phyloP scores from a whole-genome alignment of 1,140 invertebrate species.

The Drosophila nikananu region DNA sequence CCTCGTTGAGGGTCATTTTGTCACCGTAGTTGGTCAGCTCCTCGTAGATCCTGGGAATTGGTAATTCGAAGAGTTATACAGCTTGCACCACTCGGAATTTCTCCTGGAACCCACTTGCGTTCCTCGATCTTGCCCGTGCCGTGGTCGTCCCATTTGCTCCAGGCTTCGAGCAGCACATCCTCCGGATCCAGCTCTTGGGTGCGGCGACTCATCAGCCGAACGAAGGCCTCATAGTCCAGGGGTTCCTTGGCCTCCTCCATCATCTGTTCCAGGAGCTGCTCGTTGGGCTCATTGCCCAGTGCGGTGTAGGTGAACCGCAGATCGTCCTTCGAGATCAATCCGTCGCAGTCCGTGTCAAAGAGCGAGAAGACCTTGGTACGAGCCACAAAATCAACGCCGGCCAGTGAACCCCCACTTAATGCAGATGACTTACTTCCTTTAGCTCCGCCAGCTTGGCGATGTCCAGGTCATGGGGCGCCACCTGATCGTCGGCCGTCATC shows the following conservation, averaged over 20 bases:
- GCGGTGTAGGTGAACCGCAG: constrained; percentile 87
- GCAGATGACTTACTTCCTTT: constrained; percentile 85
- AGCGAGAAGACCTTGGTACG: constrained; percentile 87
- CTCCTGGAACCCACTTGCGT: constrained; percentile 85
- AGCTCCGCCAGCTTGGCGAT: constrained; percentile 87
- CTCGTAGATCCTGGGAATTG: constrained; percentile 86
- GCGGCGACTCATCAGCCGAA: constrained; percentile 87
- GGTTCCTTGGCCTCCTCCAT: constrained; percentile 87
- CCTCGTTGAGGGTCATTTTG: constrained; percentile 87
- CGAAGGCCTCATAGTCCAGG: constrained; percentile 88
- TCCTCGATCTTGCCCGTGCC: constrained; percentile 87
- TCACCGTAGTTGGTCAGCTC: constrained; percentile 88
- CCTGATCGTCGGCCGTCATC: constrained; percentile 84
- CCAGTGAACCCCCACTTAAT: not conserved
- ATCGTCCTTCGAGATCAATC: constrained; percentile 87
- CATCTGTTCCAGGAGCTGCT: constrained; percentile 87
- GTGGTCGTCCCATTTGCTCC: constrained; percentile 88
- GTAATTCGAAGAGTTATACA: not conserved
- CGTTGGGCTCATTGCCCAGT: constrained; percentile 86
- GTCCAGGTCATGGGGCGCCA: constrained; percentile 86
- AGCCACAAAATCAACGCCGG: not conserved
- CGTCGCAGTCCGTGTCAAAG: constrained; percentile 88
- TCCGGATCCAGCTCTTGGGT: constrained; percentile 88
- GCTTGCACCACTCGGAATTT: not conserved
- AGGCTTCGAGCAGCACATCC: constrained; percentile 87